A percentile compares a stretch with the other conserved stretches of the same genome.
Evolutionary conservation across 2,888 invertebrate species (phyloP).

Genomic region (Mycalesis mineus): DNA sequence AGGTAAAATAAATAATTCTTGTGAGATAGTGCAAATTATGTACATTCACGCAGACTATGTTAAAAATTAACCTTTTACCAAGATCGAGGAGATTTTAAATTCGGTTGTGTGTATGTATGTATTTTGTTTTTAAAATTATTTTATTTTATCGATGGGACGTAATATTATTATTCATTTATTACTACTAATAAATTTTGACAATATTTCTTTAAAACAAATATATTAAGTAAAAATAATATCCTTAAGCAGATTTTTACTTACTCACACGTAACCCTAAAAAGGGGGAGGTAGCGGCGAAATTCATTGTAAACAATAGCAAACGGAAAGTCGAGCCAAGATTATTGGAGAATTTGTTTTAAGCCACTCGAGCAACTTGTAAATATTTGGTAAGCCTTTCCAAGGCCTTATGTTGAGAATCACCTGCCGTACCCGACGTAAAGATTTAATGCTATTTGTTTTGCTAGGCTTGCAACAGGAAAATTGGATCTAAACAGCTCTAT

Average conservation of each 20-base stretch:
- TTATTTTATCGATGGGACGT: no score
- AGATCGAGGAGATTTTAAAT: no score
- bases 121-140: no score
- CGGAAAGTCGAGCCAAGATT: slow-evolving; percentile 67
- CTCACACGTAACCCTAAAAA: slow-evolving; percentile 27
- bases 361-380: slow-evolving; percentile 71
- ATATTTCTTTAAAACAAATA: no score
- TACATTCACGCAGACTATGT: no score
- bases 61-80: no score
- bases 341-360: slow-evolving; percentile 76
- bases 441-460: slow-evolving; percentile 59
- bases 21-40: no score
- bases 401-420: slow-evolving; percentile 52
- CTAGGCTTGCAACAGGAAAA: slow-evolving; percentile 29
- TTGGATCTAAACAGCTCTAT: slow-evolving; percentile 26
- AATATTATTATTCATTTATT: no score
- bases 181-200: no score
- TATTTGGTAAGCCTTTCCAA: slow-evolving; percentile 72
- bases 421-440: slow-evolving; percentile 49
- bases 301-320: slow-evolving; percentile 66
- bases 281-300: slow-evolving; percentile 63
- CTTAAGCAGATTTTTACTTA: neutral
- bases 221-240: no score
- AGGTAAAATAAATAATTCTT: no score
- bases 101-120: no score